phyloP scores from a whole-genome alignment of 2,797 vertebrate genomes.

The Sebastes taczanowskii region DNA sequence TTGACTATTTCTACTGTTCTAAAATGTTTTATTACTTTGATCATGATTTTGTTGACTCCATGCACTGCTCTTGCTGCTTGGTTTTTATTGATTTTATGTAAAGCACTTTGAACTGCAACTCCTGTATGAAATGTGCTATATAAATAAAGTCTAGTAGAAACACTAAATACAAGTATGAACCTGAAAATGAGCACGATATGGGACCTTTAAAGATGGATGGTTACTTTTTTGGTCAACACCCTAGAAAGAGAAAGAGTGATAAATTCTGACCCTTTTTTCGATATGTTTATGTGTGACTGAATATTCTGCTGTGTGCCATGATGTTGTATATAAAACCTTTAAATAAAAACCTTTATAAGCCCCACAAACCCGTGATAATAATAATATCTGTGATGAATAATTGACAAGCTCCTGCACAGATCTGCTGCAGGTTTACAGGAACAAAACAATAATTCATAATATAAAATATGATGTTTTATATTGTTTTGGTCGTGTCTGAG shows the following conservation, averaged over 20 bases:
- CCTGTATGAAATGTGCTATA: too few species aligned
- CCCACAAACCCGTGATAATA: not conserved
- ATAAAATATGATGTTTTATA: not conserved
- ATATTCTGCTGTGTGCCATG: conserved; percentile 30
- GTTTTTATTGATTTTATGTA: too few species aligned
- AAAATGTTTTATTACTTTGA: too few species aligned
- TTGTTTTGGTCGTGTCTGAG: not conserved
- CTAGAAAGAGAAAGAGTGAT: not conserved
- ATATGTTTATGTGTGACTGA: conserved; percentile 34
- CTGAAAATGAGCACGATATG: too few species aligned
- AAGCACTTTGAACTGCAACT: too few species aligned
- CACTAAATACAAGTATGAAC: too few species aligned
- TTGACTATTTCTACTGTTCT: too few species aligned
- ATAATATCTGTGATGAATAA: not conserved
- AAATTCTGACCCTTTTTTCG: not conserved
- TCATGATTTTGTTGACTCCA: too few species aligned
- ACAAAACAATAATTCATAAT: not conserved
- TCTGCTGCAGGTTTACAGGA: not conserved
- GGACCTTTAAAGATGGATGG: too few species aligned
- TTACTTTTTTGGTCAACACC: not conserved
- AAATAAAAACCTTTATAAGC: conserved; percentile 4
- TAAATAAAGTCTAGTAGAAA: too few species aligned
- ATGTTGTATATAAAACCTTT: conserved; percentile 40
- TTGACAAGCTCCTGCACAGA: not conserved
- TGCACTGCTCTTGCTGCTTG: too few species aligned